Conservation (phyloP, 2,888 invertebrate genomes). For the Steinernema scapterisci region DNA sequence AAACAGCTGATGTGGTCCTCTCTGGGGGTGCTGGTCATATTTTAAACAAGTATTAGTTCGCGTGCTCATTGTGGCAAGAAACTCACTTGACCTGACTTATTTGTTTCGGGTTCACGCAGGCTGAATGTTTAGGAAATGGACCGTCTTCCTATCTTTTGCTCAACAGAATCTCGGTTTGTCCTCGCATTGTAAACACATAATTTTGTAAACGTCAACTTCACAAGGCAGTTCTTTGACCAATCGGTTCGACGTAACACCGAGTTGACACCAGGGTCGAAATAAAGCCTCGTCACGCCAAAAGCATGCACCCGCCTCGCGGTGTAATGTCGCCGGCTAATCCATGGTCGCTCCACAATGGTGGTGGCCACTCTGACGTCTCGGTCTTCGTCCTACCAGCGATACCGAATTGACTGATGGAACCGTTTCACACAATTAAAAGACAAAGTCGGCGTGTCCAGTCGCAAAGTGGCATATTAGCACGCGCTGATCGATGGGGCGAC, state of each 20-base stretch:
- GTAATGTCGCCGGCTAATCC: neutral
- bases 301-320: neutral
- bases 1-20: too few species aligned
- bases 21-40: too few species aligned
- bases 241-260: neutral
- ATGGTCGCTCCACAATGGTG: neutral
- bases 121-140: too few species aligned
- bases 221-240: neutral
- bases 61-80: too few species aligned
- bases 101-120: too few species aligned
- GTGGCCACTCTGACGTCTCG: neutral
- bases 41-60: too few species aligned
- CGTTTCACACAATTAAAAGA: neutral
- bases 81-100: too few species aligned
- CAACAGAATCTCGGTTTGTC: too few species aligned
- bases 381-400: conserved; percentile 10
- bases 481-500: conserved; percentile 31
- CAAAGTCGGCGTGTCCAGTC: conserved; percentile 28
- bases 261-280: neutral
- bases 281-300: neutral
- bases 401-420: conserved; percentile 16
- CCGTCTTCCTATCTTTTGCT: too few species aligned
- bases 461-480: conserved; percentile 31
- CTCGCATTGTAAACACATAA: too few species aligned
- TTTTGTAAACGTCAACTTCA: neutral